phyloP scores from a whole-genome alignment of 2,888 invertebrate species.

The Lithophane leautieri region DNA sequence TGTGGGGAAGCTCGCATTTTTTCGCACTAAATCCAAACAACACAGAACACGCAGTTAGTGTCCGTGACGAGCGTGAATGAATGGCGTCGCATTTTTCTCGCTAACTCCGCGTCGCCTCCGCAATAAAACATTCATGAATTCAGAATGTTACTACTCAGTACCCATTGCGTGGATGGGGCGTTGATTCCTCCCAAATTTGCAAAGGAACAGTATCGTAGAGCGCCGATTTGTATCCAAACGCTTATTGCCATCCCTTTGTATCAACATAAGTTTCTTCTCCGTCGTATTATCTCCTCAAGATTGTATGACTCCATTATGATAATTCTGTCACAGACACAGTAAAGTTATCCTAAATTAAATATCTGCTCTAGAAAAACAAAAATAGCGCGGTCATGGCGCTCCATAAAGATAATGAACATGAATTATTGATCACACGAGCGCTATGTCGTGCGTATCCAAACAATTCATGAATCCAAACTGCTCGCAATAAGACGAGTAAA shows the following conservation, averaged over 20 bases:
- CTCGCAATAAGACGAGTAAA: slow-evolving; percentile 66
- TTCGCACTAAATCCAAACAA: slow-evolving; percentile 85
- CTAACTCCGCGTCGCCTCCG: slow-evolving; percentile 83
- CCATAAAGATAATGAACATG: slow-evolving; percentile 68
- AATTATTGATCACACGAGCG: slow-evolving; percentile 66
- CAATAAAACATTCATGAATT: slow-evolving; percentile 89
- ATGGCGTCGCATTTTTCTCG: slow-evolving; percentile 87
- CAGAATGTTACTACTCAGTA: slow-evolving; percentile 83
- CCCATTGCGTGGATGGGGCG: slow-evolving; percentile 76
- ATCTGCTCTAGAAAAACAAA: slow-evolving; percentile 46
- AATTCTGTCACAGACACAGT: slow-evolving; percentile 53
- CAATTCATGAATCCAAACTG: slow-evolving; percentile 65
- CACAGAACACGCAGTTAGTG: slow-evolving; percentile 86
- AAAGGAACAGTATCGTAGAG: slow-evolving; percentile 71
- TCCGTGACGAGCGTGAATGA: slow-evolving; percentile 87
- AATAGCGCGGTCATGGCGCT: slow-evolving; percentile 51
- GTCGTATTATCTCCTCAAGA: slow-evolving; percentile 46
- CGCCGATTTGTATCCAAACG: slow-evolving; percentile 70
- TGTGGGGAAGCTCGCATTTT: slow-evolving; percentile 79
- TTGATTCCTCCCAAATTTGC: slow-evolving; percentile 75
- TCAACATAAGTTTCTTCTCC: slow-evolving; percentile 56
- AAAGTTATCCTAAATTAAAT: slow-evolving; percentile 58
- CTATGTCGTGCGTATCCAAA: slow-evolving; percentile 63
- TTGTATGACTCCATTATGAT: slow-evolving; percentile 59
- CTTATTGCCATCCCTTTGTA: slow-evolving; percentile 65